Evolutionary conservation across 2,888 invertebrate genomes (phyloP).

Genomic region (Anoncus sp.): DNA sequence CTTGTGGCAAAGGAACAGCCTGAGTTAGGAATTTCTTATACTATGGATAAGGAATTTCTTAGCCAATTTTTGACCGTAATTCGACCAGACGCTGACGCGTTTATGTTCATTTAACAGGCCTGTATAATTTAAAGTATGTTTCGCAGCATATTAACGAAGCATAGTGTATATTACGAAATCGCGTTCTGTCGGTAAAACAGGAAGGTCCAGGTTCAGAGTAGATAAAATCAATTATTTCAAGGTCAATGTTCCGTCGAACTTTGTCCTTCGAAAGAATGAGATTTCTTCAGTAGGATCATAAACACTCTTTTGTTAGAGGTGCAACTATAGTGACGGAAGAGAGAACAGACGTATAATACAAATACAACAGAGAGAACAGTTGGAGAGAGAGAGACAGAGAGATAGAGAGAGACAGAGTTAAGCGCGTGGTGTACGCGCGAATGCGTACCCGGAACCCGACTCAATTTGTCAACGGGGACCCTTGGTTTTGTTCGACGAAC

Average conservation of each 20-base stretch:
- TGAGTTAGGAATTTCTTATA: too few relatives aligned
- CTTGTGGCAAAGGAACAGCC: too few relatives aligned
- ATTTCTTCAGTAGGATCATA: constrained; percentile 4
- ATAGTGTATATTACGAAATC: too few relatives aligned
- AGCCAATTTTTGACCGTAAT: too few relatives aligned
- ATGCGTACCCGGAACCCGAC: constrained; percentile 71
- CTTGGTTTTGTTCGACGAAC: constrained; percentile 78
- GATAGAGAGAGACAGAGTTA: constrained; percentile 9
- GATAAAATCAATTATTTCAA: constrained; percentile 38
- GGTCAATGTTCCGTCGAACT: constrained; percentile 13
- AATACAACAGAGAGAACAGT: background rate
- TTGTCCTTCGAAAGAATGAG: background rate
- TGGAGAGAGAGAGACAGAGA: constrained; percentile 8
- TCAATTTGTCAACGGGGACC: constrained; percentile 80
- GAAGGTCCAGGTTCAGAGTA: too few relatives aligned
- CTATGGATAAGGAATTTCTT: too few relatives aligned
- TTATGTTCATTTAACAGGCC: too few relatives aligned
- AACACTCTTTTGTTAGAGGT: constrained; percentile 25
- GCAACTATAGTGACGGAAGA: background rate
- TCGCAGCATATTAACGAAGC: too few relatives aligned
- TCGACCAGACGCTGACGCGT: too few relatives aligned
- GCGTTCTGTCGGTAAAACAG: too few relatives aligned
- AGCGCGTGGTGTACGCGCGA: constrained; percentile 65
- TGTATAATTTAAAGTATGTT: too few relatives aligned
- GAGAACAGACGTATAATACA: background rate